Evolutionary conservation across 1,140 invertebrate species (phyloP), one percentile per base, ranked within the genome.

Genomic region (Bombyx mori): DNA sequence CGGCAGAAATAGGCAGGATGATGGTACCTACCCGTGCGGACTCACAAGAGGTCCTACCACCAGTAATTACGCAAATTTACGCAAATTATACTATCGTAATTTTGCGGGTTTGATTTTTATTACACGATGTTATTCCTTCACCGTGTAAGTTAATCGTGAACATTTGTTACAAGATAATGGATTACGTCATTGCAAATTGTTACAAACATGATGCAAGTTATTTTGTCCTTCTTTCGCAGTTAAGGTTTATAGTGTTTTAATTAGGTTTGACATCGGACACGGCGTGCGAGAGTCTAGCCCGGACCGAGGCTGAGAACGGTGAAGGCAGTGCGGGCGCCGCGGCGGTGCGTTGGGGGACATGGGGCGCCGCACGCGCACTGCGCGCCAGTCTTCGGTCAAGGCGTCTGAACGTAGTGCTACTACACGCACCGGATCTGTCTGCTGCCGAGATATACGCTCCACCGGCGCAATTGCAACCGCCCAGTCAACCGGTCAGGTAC

Each of bases 351-450:
- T 91, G 91, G 68, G 93, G 92, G 3, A 92, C 94, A 3, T 92
- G 93, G 72, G 93, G 93, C 47, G 93, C 92, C 8, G 92, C 91
- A 58, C 90, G 91, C 43, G 93, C 93, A 42, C 82, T 95, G 58
- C 88, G 92, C 42, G 88, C 90, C 45, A 91, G 94, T 71, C 78
- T 95, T 55, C 89, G 90, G 56, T 90, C 92, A 4, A 89, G 91
- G 18, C 91, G 93, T 8, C 89, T 95, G 49, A 90, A 91, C 69
- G 93, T 95, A n/a, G 90, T 95, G 18, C 89, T 93, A n/a, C 77
- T 95, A 45, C 92, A 94, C 77, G 92, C 93, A 10, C 90, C 91
- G 22, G 91, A 91, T 46, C 88, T 94, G 55, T 89, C 92, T 61
- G 91, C 92, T 6, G 89, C 92, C 0, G 79, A 85, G 57, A 75